Evolutionary conservation across 92 coral and sea anemone species (phyloP), one percentile per base, ranked within the genome.

Genomic region (Epizoanthus rinbou): DNA sequence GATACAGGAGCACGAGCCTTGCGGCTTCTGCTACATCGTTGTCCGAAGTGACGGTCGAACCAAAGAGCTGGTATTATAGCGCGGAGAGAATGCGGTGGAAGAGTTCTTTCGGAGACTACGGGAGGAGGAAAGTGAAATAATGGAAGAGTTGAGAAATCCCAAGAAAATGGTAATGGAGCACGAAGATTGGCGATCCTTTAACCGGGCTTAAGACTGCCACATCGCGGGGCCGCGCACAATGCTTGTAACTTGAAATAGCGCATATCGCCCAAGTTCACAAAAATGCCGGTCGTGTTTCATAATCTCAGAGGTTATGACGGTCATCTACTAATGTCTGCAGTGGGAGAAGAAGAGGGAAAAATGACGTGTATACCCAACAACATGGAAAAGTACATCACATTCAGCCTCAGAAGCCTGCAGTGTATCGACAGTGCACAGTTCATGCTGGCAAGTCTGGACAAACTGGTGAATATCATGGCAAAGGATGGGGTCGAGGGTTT

Each of bases 151-250:
- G 31, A 28, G 67, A 3, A 5, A 62, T 4, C 31, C 67, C 1
- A 33, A 7, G 0, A 22, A 62, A 6, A 21, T 62, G 67, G 67
- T 21, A 9, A 62, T 22, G 67, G 9, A 22, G 6, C 67, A 33
- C 2, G 28, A 62, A 19, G 33, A 62, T 6, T 62, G 67, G 67
- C 67, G 67, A 21, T 19, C 35, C 0, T 62, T 62, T 2, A 62
- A 62, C 67, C 8, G 67, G 33, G 14, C 14, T 10, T 31, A 62
- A 18, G 67, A 63, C 7, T 84, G 91, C 8, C 82, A 83, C 72
- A 80, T 76, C 69, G 87, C 6, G 91, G 87, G 1, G 91, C 87
- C 0, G 79, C 87, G 0, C 84, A 82, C 31, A 82, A 69, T 14
- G 45, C 35, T 17, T 87, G 90, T 35, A 87, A 83, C 68, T 62